Evolutionary conservation across 2,797 vertebrate genomes (phyloP), one percentile per base, ranked within the genome.

Genomic region (Clarias fuscus): DNA sequence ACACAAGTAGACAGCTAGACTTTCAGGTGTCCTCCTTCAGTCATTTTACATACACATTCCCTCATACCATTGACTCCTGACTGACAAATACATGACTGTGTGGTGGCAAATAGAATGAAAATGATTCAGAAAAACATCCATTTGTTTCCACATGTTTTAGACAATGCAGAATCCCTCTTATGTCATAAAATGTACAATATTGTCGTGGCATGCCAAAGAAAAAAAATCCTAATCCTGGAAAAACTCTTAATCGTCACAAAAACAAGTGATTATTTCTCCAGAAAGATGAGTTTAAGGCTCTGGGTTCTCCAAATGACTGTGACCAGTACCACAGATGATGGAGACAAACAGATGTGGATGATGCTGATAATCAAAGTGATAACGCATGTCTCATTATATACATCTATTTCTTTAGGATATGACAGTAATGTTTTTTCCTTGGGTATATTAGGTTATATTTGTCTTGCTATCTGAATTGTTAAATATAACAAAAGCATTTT

Each of bases 1-100:
- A 82, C 37, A 82, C 64, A 72, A 56, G 71, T 20, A 70, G 83
- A 85, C 86, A 87, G 77, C 77, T 73, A 72, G 86, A 82, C 61
- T 82, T 87, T 85, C 68, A 76, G 70, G n/a, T 76, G 83, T 76
- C 71, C 82, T n/a, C 59, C 27, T 76, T n/a, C 62, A 81, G 48
- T 85, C 77, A 30, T 43, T 82, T 20, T 43, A 40, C 68, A 75
- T 67, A 59, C 30, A 33, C 17, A 43, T 27, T 75, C 53, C 27
- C 59, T 79, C 77, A 43, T 43, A 61, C 67, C 67, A 77, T 30
- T 67, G 68, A 81, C 22, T 79, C n/a, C 17, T 73, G 59, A 80
- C 65, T 56, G 83, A 84, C 67, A 80, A 70, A 7, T 62, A 20
- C 56, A 81, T 18, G 24, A 43, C 37, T 65, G 40, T 59, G 37